Base-by-base conservation (phyloP, 2,113 vertebrate genomes). In the Raphicerus campestris region DNA sequence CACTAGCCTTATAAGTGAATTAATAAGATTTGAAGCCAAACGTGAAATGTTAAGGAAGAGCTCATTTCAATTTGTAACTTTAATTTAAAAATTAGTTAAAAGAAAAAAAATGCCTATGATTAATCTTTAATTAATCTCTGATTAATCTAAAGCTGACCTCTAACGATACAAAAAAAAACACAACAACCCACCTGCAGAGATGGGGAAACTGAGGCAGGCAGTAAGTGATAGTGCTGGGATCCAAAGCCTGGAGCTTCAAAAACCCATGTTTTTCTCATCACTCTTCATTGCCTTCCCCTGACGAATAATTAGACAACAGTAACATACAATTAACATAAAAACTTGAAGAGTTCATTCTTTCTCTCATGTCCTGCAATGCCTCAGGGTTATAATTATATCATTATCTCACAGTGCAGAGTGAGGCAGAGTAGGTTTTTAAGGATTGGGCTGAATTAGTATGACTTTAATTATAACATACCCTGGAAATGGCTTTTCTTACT, bases 381-480 rank as follows among this genome's bases (percentile, higher is more conserved):
- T 77, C 63, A 6, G 20, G 73, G 56, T 86, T 97, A 63, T 85
- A 81, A 96, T 96, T 87, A 93, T 58, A 61, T 97, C 42, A 63
- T 97, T 92, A 90, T 16, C 63, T 16, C 13, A 24, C 89, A 94
- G 86, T 47, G 60, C 53, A 84, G 87, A 87, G 7, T 32, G 8
- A 45, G 75, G 30, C 7, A 1, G n/a, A 39, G 47, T 84, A 93
- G 58, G 63, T 96, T 53, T 93, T 93, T 96, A 87, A 97, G 87
- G 51, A 81, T 26, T n/a, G n/a, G 55, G 75, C 42, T 92, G 90
- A 97, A 90, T 92, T 85, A 95, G 90, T 93, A 70, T 89, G 91
- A 92, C 85, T 97, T 96, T 84, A 97, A 90, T 94, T 97, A 96
- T 70, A 94, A 92, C 45, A 61, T 51, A n/a, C 39, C 70, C 92